Base-by-base conservation (phyloP, 1,140 invertebrate species). In the Bombus superbus region DNA sequence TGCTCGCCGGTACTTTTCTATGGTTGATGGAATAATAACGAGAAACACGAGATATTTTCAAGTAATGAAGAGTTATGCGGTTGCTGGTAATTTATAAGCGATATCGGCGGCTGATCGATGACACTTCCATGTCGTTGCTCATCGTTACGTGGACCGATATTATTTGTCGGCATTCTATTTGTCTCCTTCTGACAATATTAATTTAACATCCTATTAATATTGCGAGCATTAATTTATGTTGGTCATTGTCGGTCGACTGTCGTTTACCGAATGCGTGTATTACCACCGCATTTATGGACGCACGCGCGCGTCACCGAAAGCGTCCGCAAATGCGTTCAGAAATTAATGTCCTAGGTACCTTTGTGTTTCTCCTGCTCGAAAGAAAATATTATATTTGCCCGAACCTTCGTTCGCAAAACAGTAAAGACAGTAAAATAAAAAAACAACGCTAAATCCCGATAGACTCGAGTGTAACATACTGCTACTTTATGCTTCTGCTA, bases 191-290 rank as follows among this genome's bases (percentile, higher is more conserved):
- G 44, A 76, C 44, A 77, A 78, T 77, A 83, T 83, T 83, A 83
- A 83, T 83, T 77, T 76, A 83, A 83, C 74, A 42, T 83, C 62
- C 74, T 83, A 83, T 83, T 78, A 78, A 83, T 83, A 69, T 53
- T 22, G 68, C 81, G 62, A 76, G 28, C 62, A 44, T 66, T 78
- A 83, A 83, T 78, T 83, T 32, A 78, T 28, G 74, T 42, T 32
- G 25, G 15, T 25, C 28, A 83, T 77, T 68, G 62, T 78, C 38
- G 5, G 35, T 42, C 35, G n/a, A 38, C 5, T 82, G 18, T 25
- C 73, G 42, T 53, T 75, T 10, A 25, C 42, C 22, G 47, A 40
- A 32, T n/a, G 38, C 13, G 9, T 15, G 40, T 40, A n/a, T 38
- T 42, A 47, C n/a, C 25, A 15, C 18, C 28, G 38, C n/a, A 22